A percentile compares a stretch with the other conserved stretches of the same genome.
Conservation (phyloP, 2,797 vertebrate species). For the Pygocentrus nattereri region DNA sequence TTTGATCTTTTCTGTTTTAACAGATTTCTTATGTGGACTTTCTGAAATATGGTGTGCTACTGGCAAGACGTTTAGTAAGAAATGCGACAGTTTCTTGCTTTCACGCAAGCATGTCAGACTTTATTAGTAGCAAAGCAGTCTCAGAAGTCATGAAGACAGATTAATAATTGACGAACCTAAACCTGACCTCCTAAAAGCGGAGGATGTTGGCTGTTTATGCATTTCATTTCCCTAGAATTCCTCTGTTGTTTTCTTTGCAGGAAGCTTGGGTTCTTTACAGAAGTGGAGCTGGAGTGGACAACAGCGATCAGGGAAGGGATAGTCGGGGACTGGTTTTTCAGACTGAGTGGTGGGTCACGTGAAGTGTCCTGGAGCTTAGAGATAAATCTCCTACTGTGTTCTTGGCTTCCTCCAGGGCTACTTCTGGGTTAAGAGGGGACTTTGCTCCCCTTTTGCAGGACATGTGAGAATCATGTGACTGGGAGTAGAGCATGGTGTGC, state of each 20-base stretch:
- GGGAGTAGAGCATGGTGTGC: constrained; percentile 14
- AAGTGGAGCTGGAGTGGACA: constrained; percentile 56
- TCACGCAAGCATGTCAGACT: not conserved
- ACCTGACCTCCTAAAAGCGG: constrained; percentile 20
- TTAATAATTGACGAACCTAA: not conserved
- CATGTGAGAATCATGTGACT: constrained; percentile 47
- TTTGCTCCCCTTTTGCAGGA: constrained; percentile 37
- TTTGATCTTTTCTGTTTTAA: not conserved
- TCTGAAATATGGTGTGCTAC: too few species aligned
- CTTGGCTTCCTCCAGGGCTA: constrained; percentile 14
- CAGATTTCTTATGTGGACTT: not conserved
- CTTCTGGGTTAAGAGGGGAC: constrained; percentile 15
- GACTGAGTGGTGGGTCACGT: constrained; percentile 24
- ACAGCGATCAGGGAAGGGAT: constrained; percentile 49
- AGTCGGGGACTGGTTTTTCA: constrained; percentile 11
- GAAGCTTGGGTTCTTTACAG: constrained; percentile 39
- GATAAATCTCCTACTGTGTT: constrained; percentile 35
- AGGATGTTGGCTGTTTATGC: constrained; percentile 37
- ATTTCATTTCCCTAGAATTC: constrained; percentile 63
- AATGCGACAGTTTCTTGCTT: not conserved
- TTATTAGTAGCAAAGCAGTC: not conserved
- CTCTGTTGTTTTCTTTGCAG: constrained; percentile 44
- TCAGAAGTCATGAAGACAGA: not conserved
- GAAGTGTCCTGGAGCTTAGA: constrained; percentile 13
- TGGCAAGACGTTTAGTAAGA: not conserved